Base-by-base conservation (phyloP, 2,113 vertebrate species). In the Rattus rattus region DNA sequence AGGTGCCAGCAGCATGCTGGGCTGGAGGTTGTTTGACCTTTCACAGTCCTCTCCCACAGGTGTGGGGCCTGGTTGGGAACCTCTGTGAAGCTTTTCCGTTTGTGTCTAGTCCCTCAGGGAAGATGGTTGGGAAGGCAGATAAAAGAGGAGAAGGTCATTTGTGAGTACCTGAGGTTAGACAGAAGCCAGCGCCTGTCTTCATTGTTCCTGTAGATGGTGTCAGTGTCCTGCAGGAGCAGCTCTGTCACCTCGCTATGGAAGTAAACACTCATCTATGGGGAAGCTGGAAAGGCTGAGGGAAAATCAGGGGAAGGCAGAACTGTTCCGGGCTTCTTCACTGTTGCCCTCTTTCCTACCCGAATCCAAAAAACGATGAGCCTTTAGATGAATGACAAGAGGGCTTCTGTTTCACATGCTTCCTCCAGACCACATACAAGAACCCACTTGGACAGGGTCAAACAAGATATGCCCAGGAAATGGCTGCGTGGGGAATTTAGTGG, bases 401-500 rank as follows among this genome's bases (percentile, higher is more conserved):
- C 88, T 92, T 28, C 65, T 43, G 20, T 10, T 83, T 91, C 59
- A 65, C 30, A 19, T 59, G 52, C 14, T n/a, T 17, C 52, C 86
- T 92, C 33, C 39, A 77, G 33, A 72, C 69, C 26, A 65, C 13
- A 81, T 52, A 33, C 12, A 73, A n/a, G 49, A 93, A 13, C 28
- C 76, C 72, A 24, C 76, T 76, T 28, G 13, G 69, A 52, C 39
- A 76, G 4, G 7, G n/a, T 61, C 56, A 61, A 90, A 39, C 28
- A 63, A 81, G 80, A 91, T 81, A 87, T 56, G 56, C 12, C 73
- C 20, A 90, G 39, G 67, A 84, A 94, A 80, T 33, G 69, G 79
- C 91, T 76, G 90, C 90, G 59, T 91, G 76, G 56, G 75, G 84
- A 92, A 95, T 80, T 67, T 24, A 63, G 49, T 73, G 92, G 49